These are phyloP conservation scores for Spilosoma lubricipeda DNA, from an alignment of 2,888 invertebrate species.

Conservation along the genomic window DNA sequence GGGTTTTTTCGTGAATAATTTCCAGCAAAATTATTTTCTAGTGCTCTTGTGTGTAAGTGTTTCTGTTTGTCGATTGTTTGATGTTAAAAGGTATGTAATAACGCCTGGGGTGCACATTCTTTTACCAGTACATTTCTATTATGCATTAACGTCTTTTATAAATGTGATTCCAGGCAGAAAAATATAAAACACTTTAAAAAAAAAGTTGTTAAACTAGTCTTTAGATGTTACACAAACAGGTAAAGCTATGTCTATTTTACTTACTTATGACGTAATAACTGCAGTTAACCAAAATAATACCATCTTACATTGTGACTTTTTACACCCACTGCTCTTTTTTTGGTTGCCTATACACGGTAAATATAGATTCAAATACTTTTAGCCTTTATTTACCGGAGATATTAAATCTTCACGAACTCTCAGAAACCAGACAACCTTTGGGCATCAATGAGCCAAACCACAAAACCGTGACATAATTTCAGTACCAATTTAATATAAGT, in stretches of 20 bases:
- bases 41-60: slow-evolving; percentile 52
- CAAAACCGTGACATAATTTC: slow-evolving; percentile 24
- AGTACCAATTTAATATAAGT: slow-evolving; percentile 39
- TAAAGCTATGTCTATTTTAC: background rate
- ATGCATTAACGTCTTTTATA: background rate
- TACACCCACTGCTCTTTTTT: background rate
- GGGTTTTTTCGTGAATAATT: slow-evolving; percentile 73
- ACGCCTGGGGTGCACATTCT: slow-evolving; percentile 28
- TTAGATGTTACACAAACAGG: background rate
- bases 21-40: slow-evolving; percentile 62
- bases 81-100: slow-evolving; percentile 43
- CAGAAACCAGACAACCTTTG: slow-evolving; percentile 15
- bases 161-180: background rate
- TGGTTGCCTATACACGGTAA: background rate
- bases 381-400: background rate
- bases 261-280: background rate
- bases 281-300: background rate
- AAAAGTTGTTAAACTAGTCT: background rate
- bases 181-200: background rate
- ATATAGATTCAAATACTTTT: background rate
- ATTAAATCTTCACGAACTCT: background rate
- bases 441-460: slow-evolving; percentile 15
- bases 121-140: slow-evolving; percentile 3
- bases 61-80: slow-evolving; percentile 58
- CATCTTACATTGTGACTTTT: background rate